Base-by-base conservation (phyloP, 2,113 vertebrate species). In the Phylloscopus trochilus region DNA sequence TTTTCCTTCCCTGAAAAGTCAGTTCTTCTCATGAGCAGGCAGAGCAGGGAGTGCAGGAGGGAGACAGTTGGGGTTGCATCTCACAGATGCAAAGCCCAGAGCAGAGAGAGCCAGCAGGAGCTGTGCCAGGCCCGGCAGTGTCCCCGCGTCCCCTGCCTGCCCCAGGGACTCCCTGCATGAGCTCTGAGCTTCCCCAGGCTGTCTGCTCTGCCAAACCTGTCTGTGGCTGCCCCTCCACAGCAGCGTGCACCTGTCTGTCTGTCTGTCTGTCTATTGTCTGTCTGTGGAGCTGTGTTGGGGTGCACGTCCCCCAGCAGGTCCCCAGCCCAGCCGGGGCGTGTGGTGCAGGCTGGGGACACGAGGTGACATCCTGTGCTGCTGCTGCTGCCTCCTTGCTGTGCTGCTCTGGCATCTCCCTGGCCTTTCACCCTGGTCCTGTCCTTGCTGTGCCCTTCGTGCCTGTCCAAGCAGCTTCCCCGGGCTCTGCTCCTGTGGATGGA, bases 291-390 rank as follows among this genome's bases (percentile, higher is more conserved):
- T 0, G 3, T 47, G 72, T 52, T 55, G 39, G 7, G 35, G 46
- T 59, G 59, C 59, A 4, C 9, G 43, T 51, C 33, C 4, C 41
- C 31, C 62, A 73, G 83, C 41, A 3, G 2, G 27, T 39, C 56
- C 19, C 39, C 66, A 20, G n/a, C 30, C 7, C 31, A 11, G 63
- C 43, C 4, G 0, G 10, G 2, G 56, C 0, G 0, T 15, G 49
- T 1, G 4, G 37, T 4, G 62, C 0, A 0, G 53, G 39, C 4
- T 12, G 33, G 9, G 10, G 56, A 7, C 1, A 0, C 3, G 2
- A 31, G 56, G 30, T 41, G 52, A 39, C 66, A 31, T 21, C 59
- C 10, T 4, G 43, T 15, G 52, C 41, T 39, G 55, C 68, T 70
- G 67, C 73, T 73, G 79, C 67, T 56, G 75, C 87, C 74, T 56